Percentiles rank a stretch among this genome's conserved stretches.
Conservation (phyloP, 2,888 invertebrate genomes). For the Luffia ferchaultella region DNA sequence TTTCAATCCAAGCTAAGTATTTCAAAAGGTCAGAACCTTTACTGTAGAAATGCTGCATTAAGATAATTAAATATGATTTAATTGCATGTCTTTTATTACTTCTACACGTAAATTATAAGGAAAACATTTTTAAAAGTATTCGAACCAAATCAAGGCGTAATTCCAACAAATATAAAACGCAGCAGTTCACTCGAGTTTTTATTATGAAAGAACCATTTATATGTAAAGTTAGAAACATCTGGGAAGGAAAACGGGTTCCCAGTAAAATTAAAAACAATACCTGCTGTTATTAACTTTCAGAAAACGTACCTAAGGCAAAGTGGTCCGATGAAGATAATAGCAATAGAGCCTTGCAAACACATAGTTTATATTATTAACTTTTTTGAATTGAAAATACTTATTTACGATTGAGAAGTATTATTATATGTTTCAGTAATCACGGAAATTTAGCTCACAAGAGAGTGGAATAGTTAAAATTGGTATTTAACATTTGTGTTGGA, state of each 20-base stretch:
- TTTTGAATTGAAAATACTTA: too few relatives aligned
- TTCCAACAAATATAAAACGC: background rate
- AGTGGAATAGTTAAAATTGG: too few relatives aligned
- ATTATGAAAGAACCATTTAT: background rate
- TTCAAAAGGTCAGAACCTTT: too few relatives aligned
- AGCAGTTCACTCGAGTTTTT: background rate
- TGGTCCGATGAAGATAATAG: background rate
- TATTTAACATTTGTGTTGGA: too few relatives aligned
- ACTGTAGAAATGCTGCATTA: too few relatives aligned
- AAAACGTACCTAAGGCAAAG: background rate
- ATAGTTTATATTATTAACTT: too few relatives aligned
- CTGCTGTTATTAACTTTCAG: background rate
- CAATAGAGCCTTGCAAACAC: too few relatives aligned
- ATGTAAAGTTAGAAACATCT: background rate
- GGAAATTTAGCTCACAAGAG: too few relatives aligned
- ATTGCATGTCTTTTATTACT: background rate
- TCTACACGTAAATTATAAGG: background rate
- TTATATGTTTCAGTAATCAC: too few relatives aligned
- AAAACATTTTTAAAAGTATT: background rate
- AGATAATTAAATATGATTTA: background rate
- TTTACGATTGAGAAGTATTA: too few relatives aligned
- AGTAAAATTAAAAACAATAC: background rate
- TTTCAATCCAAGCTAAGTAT: too few relatives aligned
- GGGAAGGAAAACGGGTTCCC: background rate
- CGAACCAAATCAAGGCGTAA: background rate